These are phyloP conservation scores for Ardeotis arabs DNA, from an alignment of 2,113 vertebrate species.

Conservation along the genomic window DNA sequence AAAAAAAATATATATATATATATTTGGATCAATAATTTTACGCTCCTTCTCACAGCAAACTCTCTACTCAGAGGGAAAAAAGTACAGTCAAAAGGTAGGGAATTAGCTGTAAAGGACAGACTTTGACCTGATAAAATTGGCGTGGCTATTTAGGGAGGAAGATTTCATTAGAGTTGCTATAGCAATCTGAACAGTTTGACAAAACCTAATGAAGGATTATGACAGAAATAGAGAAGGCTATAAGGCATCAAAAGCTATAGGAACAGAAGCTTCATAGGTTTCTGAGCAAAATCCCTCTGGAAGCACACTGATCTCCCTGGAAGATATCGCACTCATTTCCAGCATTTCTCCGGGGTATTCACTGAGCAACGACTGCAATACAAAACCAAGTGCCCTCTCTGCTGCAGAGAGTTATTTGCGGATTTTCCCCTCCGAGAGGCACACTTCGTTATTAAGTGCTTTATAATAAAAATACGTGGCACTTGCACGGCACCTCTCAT, in stretches of 20 bases:
- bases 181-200: slow-evolving; percentile 62
- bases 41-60: neutral
- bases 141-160: slow-evolving; percentile 53
- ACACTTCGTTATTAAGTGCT: slow-evolving; percentile 6
- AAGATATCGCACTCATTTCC: neutral
- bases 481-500: neutral
- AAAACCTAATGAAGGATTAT: slow-evolving; percentile 62
- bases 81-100: neutral
- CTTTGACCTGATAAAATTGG: slow-evolving; percentile 50
- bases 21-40: slow-evolving; percentile 17
- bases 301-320: slow-evolving; percentile 32
- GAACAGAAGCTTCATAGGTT: slow-evolving; percentile 33
- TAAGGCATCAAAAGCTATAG: slow-evolving; percentile 14
- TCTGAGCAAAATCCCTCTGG: slow-evolving; percentile 11
- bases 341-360: neutral
- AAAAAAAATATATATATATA: neutral
- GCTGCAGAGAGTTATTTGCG: neutral
- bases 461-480: neutral
- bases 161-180: slow-evolving; percentile 70
- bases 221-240: slow-evolving; percentile 34
- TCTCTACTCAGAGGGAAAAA: neutral
- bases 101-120: slow-evolving; percentile 50
- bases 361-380: neutral
- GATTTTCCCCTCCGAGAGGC: neutral
- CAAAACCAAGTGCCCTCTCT: neutral